Evolutionary conservation across 2,113 vertebrate species (phyloP).

Genomic region (Nothoprocta pentlandii): DNA sequence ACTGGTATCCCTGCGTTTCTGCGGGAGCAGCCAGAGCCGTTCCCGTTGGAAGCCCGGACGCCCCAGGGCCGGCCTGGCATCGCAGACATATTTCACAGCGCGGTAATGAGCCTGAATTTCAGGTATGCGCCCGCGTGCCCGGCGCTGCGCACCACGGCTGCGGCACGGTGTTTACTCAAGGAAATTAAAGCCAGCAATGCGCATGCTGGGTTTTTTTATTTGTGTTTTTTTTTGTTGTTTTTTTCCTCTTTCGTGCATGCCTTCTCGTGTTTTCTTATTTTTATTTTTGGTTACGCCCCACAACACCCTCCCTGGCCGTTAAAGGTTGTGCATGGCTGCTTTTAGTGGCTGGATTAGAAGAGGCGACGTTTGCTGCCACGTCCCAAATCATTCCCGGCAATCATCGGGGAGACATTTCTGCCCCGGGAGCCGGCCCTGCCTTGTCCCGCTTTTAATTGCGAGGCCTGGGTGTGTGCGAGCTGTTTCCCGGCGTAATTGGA

Average conservation of each 20-base stretch:
- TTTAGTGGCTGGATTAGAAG: neutral
- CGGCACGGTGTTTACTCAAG: constrained; percentile 46
- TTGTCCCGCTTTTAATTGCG: constrained; percentile 48
- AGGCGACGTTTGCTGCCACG: neutral
- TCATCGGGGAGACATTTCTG: neutral
- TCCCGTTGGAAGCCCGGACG: neutral
- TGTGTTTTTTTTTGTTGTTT: neutral
- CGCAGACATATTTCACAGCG: constrained; percentile 21
- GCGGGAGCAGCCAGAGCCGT: neutral
- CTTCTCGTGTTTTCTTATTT: neutral
- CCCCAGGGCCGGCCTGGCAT: neutral
- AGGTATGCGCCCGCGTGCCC: constrained; percentile 31
- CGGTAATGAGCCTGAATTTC: constrained; percentile 48
- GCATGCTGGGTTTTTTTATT: constrained; percentile 4
- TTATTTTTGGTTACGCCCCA: neutral
- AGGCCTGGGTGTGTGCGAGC: constrained; percentile 15
- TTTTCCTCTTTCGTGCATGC: neutral
- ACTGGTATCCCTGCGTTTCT: neutral
- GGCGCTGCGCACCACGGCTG: neutral
- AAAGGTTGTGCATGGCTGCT: constrained; percentile 28
- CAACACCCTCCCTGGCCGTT: neutral
- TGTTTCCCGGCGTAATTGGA: constrained; percentile 63
- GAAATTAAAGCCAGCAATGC: constrained; percentile 68
- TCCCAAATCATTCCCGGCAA: constrained; percentile 36
- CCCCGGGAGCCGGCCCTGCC: neutral